Base-by-base conservation (phyloP, 2,113 vertebrate species). In the Lipophrys pholis region DNA sequence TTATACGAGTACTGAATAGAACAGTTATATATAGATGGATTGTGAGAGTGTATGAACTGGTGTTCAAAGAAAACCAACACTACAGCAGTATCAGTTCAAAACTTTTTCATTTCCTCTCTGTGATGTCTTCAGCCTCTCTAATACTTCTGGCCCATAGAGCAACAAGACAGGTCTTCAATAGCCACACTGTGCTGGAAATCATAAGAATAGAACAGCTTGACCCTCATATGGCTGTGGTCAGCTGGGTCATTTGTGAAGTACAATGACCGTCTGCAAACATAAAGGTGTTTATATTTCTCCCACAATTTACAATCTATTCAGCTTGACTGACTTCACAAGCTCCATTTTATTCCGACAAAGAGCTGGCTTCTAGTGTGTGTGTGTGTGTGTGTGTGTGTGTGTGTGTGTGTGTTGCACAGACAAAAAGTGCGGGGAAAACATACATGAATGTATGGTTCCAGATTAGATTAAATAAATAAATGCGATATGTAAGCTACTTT, bases 251-350 rank as follows among this genome's bases (percentile, higher is more conserved):
- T 90, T 86, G 81, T 79, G 67, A 73, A 82, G 77, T 85, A 91
- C 83, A 90, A 88, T 85, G 81, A 77, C 80, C 21, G 72, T 48
- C 89, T 30, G 66, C 45, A 58, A 51, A 81, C 84, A 89, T 77
- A 80, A 82, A 85, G 77, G 77, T 84, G 77, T 84, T 84, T 78
- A 80, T 76, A 87, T 81, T 79, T 80, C 76, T 77, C 74, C 79
- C 48, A 74, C 87, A 89, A 87, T 91, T 89, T 87, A 85, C 81
- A 77, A 85, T 89, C 76, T 67, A 77, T 89, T 89, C 87, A 73
- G 85, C 84, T 82, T 80, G 80, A 78, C 75, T 89, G 83, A 69
- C 81, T 86, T 85, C 79, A 73, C 73, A 71, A 65, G 75, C 75
- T 77, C 66, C 11, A 77, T 66, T 80, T 78, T 72, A 69, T 60